A percentile compares a stretch with the other conserved stretches of the same genome.
Evolutionary conservation across 2,113 vertebrate genomes (phyloP).

Genomic region (Pelvicachromis taeniatus): DNA sequence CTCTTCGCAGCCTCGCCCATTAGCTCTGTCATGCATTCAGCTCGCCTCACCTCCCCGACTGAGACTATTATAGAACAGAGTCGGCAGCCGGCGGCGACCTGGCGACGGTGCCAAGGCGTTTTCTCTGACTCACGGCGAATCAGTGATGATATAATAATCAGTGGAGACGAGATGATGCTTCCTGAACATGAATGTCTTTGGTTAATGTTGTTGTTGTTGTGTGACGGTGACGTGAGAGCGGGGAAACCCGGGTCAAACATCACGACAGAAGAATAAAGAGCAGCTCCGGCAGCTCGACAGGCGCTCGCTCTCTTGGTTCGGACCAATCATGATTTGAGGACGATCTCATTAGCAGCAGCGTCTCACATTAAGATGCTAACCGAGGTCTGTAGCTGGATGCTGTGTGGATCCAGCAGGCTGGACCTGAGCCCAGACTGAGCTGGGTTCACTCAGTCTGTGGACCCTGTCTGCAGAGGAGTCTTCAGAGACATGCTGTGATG

Average conservation of each 20-base stretch:
- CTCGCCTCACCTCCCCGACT: not conserved
- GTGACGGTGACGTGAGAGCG: not conserved
- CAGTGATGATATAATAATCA: not conserved
- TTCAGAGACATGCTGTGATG: not conserved
- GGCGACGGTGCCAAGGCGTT: not conserved
- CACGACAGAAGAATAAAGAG: not conserved
- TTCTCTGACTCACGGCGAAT: not conserved
- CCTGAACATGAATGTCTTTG: not conserved
- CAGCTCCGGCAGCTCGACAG: not conserved
- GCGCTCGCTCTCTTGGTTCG: not conserved
- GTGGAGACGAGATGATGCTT: not conserved
- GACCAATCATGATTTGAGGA: not conserved
- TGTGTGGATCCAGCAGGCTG: not conserved
- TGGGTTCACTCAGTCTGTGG: not conserved
- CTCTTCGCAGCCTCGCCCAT: constrained; percentile 19
- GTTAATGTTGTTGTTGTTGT: not conserved
- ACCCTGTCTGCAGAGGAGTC: not conserved
- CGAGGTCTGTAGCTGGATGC: not conserved
- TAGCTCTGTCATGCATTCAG: constrained; percentile 34
- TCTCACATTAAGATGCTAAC: not conserved
- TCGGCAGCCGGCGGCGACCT: not conserved
- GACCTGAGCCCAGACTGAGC: not conserved
- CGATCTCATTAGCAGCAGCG: not conserved
- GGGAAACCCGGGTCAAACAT: not conserved
- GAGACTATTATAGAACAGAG: not conserved